phyloP scores from a whole-genome alignment of 2,797 vertebrate genomes.

The Clarias platycephalus region DNA sequence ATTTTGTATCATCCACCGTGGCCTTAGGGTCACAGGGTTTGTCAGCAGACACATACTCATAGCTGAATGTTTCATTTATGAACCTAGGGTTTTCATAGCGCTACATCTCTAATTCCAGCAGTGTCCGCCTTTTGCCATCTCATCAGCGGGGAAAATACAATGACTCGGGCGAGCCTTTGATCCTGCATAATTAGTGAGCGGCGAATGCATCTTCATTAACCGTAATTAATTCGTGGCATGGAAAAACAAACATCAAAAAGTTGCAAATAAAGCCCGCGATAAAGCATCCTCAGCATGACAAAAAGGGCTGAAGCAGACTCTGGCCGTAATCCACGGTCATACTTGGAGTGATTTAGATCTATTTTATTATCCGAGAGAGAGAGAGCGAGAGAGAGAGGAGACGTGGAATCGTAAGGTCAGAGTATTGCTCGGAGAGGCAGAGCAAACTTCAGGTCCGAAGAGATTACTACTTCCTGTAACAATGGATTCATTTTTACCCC shows the following conservation, averaged over 20 bases:
- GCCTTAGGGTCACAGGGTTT: not conserved
- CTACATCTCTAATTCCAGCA: constrained; percentile 12
- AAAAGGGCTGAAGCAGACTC: constrained; percentile 13
- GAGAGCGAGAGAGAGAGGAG: constrained; percentile 21
- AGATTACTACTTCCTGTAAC: constrained; percentile 54
- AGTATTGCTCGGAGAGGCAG: constrained; percentile 39
- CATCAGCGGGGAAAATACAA: constrained; percentile 47
- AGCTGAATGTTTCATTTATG: not conserved
- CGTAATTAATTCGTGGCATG: constrained; percentile 65
- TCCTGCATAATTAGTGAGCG: constrained; percentile 68
- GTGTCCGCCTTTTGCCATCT: constrained; percentile 25
- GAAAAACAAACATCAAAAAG: constrained; percentile 67
- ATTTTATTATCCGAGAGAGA: constrained; percentile 4
- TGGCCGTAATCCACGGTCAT: not conserved
- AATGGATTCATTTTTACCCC: constrained; percentile 60
- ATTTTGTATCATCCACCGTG: not conserved
- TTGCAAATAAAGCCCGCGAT: constrained; percentile 54
- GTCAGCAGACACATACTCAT: not conserved
- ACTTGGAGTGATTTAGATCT: constrained; percentile 24
- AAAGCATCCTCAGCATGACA: constrained; percentile 52
- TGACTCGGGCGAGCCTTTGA: constrained; percentile 62
- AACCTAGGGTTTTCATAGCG: not conserved
- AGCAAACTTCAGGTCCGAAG: constrained; percentile 59
- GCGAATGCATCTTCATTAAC: constrained; percentile 73
- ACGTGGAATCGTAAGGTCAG: constrained; percentile 33